phyloP scores from a whole-genome alignment of 23 tunicate species.

The Clavelina lepadiformis region DNA sequence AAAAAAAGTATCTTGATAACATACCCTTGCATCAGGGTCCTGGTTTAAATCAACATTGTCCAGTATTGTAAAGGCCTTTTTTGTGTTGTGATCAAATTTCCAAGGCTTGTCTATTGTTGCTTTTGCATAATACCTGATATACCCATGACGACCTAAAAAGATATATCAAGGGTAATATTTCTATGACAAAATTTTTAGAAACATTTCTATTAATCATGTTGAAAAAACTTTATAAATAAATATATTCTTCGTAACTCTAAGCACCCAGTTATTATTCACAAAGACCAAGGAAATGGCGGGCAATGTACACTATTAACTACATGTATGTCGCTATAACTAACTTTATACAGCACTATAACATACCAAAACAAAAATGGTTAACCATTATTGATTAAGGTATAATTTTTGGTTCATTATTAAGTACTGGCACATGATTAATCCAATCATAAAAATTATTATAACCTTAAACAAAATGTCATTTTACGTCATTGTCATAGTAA shows the following conservation, averaged over 20 bases:
- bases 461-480: background rate
- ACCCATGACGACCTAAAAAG: conserved; percentile 6
- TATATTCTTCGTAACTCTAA: no score
- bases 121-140: conserved; percentile 10
- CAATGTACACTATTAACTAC: no score
- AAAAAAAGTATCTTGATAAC: no score
- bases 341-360: no score
- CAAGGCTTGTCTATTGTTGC: conserved; percentile 17
- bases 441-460: background rate
- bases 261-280: no score
- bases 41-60: conserved; percentile 6
- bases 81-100: conserved; percentile 16
- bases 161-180: background rate
- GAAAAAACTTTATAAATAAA: no score
- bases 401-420: background rate
- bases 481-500: background rate
- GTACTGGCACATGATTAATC: background rate
- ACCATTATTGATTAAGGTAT: background rate
- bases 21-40: conserved; percentile 22
- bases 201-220: no score
- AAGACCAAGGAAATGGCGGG: no score
- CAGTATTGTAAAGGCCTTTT: conserved; percentile 13
- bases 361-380: background rate
- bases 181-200: background rate
- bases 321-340: no score